These are phyloP conservation scores for Rana temporaria DNA, from an alignment of 2,113 vertebrate genomes.

Conservation along the genomic window DNA sequence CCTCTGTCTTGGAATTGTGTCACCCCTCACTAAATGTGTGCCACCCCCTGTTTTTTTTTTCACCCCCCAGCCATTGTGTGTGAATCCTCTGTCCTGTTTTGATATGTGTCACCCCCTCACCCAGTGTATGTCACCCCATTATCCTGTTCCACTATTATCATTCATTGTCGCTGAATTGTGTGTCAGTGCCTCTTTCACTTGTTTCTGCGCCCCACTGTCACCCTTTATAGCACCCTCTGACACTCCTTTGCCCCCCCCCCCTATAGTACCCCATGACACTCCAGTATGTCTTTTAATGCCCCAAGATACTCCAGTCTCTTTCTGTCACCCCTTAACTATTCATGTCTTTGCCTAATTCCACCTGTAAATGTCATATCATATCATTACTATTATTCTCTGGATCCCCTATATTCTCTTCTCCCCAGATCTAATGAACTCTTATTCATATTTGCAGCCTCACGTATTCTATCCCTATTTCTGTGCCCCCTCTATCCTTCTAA, in stretches of 20 bases:
- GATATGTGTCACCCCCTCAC: not conserved
- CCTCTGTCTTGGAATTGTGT: not conserved
- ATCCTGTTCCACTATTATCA: not conserved
- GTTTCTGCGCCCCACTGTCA: not conserved
- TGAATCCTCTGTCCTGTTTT: not conserved
- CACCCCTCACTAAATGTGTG: not conserved
- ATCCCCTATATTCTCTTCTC: not conserved
- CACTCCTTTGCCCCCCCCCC: not conserved
- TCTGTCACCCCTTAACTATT: not conserved
- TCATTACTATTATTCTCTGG: no score
- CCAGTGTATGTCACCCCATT: not conserved
- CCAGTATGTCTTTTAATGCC: not conserved
- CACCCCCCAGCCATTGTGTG: not conserved
- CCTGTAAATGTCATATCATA: no score
- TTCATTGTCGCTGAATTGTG: no score
- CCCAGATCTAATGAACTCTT: not conserved
- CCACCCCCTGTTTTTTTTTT: not conserved
- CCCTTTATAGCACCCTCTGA: not conserved
- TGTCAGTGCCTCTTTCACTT: not conserved
- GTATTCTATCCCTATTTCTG: no score
- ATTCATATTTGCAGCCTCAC: no score
- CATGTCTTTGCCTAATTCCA: no score
- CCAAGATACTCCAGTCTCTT: conserved; percentile 13
- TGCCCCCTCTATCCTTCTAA: no score
- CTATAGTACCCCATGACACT: not conserved